Evolutionary conservation across 2,113 vertebrate species (phyloP).

Genomic region (Lates calcarifer): DNA sequence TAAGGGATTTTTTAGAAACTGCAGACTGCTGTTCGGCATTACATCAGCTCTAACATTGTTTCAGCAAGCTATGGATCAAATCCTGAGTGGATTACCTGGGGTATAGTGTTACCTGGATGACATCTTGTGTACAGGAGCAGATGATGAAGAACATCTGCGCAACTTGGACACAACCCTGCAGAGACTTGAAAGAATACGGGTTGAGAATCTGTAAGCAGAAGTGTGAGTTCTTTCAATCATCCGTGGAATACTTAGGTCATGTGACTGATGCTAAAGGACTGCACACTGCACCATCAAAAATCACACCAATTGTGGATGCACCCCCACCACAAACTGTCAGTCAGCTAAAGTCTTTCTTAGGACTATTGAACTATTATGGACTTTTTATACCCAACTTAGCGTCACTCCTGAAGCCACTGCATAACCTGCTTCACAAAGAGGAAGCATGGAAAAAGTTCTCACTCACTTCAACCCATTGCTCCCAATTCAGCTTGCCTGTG

Average conservation of each 20-base stretch:
- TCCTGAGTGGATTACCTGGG: background rate
- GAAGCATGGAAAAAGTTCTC: background rate
- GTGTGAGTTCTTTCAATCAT: slow-evolving; percentile 7
- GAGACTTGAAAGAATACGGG: background rate
- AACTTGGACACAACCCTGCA: background rate
- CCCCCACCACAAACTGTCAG: background rate
- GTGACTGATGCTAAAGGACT: background rate
- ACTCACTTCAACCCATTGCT: background rate
- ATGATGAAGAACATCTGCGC: slow-evolving; percentile 5
- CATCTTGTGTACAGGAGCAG: background rate
- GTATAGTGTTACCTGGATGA: slow-evolving; percentile 3
- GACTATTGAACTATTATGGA: background rate
- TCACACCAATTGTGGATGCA: background rate
- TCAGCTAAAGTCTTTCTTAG: background rate
- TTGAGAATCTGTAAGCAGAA: background rate
- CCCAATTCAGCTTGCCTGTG: background rate
- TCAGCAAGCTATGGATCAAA: slow-evolving; percentile 7
- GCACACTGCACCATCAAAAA: slow-evolving; percentile 1
- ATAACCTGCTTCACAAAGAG: background rate
- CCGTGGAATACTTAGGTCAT: background rate
- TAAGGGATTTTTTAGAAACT: slow-evolving; percentile 14
- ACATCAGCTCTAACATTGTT: slow-evolving; percentile 14
- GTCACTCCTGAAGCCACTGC: background rate
- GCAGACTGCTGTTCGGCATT: slow-evolving; percentile 27
- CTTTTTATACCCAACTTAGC: background rate